phyloP scores from a whole-genome alignment of 2,888 invertebrate genomes.

The Arrhopalites spinosus region DNA sequence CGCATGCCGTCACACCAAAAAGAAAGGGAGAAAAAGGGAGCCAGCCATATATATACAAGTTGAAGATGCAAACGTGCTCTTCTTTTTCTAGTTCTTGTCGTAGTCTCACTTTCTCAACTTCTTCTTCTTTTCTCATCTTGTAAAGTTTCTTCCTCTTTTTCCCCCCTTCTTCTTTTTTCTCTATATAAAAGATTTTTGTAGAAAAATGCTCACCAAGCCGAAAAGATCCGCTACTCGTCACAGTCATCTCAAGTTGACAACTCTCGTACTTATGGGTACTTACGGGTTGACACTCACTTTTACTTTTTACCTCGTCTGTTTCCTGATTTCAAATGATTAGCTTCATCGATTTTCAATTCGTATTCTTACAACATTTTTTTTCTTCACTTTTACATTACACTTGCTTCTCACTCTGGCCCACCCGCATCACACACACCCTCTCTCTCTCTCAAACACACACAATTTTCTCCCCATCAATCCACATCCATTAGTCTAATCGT shows the following conservation, averaged over 20 bases:
- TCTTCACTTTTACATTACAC: too few relatives aligned
- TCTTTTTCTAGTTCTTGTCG: conserved; percentile 8
- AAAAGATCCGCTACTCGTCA: conserved; percentile 28
- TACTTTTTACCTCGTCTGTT: conserved; percentile 39
- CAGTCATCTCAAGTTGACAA: conserved; percentile 20
- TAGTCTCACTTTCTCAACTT: too few relatives aligned
- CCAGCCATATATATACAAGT: not conserved
- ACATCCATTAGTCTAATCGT: conserved; percentile 22
- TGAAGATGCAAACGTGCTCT: conserved; percentile 10
- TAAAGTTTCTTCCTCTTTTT: conserved; percentile 4
- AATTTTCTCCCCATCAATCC: conserved; percentile 9
- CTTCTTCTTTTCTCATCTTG: conserved; percentile 15
- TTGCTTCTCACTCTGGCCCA: not conserved
- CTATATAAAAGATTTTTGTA: conserved; percentile 1
- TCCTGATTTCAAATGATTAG: conserved; percentile 43
- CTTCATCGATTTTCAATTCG: conserved; percentile 32
- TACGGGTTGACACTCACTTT: conserved; percentile 18
- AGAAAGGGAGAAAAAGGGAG: not conserved
- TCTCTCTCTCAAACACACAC: not conserved
- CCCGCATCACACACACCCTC: not conserved
- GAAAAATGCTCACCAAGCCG: conserved; percentile 31
- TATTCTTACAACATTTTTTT: too few relatives aligned
- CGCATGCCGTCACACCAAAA: not conserved
- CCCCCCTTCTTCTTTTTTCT: not conserved
- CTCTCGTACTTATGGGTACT: conserved; percentile 23